Evolutionary conservation across 2,797 vertebrate species (phyloP).

Genomic region (Artibeus jamaicensis): DNA sequence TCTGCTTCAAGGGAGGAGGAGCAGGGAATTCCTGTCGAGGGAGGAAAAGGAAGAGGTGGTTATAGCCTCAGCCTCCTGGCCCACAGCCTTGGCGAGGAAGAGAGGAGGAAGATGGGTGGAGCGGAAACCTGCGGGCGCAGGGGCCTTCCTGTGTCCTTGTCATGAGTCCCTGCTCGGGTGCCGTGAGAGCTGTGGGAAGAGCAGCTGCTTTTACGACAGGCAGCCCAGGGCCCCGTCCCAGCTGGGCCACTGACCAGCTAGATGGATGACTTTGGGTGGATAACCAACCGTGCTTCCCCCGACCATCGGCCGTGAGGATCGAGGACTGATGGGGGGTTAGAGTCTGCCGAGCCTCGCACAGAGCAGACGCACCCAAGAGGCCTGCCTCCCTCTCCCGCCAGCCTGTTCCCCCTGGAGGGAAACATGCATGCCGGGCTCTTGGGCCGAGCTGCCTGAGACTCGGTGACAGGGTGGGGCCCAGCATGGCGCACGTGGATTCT

Average conservation of each 20-base stretch:
- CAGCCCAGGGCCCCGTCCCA: neutral
- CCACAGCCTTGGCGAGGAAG: neutral
- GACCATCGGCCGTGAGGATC: too few relatives aligned
- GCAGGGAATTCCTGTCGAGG: neutral
- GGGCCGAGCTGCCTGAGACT: neutral
- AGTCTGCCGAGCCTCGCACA: fast-evolving
- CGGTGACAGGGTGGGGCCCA: neutral
- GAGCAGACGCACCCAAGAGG: neutral
- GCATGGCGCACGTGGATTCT: fast-evolving
- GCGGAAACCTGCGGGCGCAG: neutral
- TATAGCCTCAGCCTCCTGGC: neutral
- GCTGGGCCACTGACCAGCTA: neutral
- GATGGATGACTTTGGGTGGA: neutral
- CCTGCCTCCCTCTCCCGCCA: neutral
- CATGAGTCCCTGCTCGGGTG: neutral
- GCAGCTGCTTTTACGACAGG: neutral
- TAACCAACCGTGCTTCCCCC: fast-evolving
- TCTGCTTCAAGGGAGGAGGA: neutral
- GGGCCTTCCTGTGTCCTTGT: neutral
- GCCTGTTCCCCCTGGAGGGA: neutral
- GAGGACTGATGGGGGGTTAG: neutral
- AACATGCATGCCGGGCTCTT: neutral
- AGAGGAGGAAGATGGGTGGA: neutral
- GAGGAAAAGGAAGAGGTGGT: too few relatives aligned
- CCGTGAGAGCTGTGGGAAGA: neutral